phyloP scores from a whole-genome alignment of 2,888 invertebrate genomes.

The Liposcelis brunnea region DNA sequence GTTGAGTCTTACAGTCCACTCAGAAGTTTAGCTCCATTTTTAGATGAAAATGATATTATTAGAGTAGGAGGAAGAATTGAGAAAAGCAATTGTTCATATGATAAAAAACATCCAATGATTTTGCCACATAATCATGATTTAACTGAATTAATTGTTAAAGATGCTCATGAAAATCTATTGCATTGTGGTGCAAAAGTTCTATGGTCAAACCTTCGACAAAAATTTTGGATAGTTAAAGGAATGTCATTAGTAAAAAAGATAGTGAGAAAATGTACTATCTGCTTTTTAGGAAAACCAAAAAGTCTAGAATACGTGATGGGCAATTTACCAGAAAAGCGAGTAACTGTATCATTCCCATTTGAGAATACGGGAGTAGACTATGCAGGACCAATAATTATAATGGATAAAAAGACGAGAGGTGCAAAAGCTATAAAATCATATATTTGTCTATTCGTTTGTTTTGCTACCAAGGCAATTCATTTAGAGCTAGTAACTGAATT shows the following conservation, averaged over 20 bases:
- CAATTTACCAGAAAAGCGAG: conserved; percentile 20
- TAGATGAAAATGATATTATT: conserved; percentile 9
- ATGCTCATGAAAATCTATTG: too few relatives aligned
- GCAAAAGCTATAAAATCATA: conserved; percentile 16
- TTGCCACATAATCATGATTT: conserved; percentile 2
- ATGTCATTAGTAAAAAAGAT: conserved; percentile 15
- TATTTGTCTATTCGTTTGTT: conserved; percentile 18
- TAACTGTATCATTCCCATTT: conserved; percentile 19
- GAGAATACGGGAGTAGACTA: conserved; percentile 21
- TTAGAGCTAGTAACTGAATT: conserved; percentile 20
- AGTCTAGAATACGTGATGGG: conserved; percentile 20
- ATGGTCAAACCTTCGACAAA: conserved; percentile 10
- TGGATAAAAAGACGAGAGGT: conserved; percentile 12
- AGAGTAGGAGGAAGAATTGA: conserved; percentile 11
- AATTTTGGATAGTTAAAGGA: conserved; percentile 20
- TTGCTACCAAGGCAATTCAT: conserved; percentile 20
- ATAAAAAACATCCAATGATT: conserved; percentile 10
- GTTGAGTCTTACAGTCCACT: background rate
- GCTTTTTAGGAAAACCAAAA: conserved; percentile 17
- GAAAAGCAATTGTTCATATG: background rate
- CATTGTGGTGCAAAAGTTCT: too few relatives aligned
- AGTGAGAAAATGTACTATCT: conserved; percentile 19
- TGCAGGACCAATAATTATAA: conserved; percentile 20
- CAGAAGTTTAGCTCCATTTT: background rate
- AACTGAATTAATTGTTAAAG: too few relatives aligned